These are phyloP conservation scores for Caenorhabditis sp. DNA, from an alignment of 2,888 invertebrate genomes.

Conservation along the genomic window DNA sequence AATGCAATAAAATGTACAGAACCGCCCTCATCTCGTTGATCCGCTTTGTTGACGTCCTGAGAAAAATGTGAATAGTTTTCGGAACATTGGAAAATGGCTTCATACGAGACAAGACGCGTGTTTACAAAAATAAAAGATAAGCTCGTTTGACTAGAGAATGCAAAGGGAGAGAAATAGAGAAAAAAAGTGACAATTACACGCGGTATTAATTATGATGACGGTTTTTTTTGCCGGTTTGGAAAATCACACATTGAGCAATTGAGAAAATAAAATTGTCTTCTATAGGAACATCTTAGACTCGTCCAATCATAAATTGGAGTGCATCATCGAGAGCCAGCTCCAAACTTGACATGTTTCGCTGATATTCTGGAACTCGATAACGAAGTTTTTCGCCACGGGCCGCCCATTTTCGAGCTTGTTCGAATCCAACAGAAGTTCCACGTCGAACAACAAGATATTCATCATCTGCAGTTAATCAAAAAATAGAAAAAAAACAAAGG, in stretches of 20 bases:
- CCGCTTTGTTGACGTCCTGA: background rate
- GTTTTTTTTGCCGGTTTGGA: too few species aligned
- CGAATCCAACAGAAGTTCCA: slow-evolving; percentile 35
- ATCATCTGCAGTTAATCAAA: slow-evolving; percentile 14
- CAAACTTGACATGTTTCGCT: background rate
- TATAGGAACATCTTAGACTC: background rate
- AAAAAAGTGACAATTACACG: too few species aligned
- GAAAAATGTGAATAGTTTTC: background rate
- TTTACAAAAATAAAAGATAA: too few species aligned
- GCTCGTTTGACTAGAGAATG: too few species aligned
- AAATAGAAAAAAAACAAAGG: background rate
- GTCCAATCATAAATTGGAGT: background rate
- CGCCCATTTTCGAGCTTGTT: slow-evolving; percentile 19
- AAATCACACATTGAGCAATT: too few species aligned
- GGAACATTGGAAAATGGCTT: too few species aligned
- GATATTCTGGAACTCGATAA: slow-evolving; percentile 9
- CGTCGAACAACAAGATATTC: slow-evolving; percentile 39
- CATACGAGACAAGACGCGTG: background rate
- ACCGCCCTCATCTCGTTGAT: background rate
- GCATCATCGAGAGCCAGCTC: background rate
- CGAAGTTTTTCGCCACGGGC: slow-evolving; percentile 28
- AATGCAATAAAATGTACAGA: background rate
- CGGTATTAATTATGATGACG: too few species aligned
- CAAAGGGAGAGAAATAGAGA: too few species aligned
- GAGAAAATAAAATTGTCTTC: background rate